Evolutionary conservation across 2,113 vertebrate genomes (phyloP).

Genomic region (Manacus vitellinus): DNA sequence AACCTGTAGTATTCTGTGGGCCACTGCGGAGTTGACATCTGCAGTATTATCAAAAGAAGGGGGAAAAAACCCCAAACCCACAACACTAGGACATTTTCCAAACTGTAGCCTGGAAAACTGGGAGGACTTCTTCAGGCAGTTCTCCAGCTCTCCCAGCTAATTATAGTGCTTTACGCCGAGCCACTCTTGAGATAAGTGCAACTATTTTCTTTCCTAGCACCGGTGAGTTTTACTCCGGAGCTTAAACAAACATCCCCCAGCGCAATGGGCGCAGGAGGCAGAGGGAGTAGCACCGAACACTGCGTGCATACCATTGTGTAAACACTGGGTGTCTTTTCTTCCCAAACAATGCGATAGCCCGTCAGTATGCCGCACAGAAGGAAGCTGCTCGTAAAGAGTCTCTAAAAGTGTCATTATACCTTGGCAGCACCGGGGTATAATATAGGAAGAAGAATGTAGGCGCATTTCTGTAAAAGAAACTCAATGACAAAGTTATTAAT

Average conservation of each 20-base stretch:
- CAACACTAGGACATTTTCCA: background rate
- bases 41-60: background rate
- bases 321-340: slow-evolving; percentile 9
- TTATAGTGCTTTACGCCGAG: slow-evolving; percentile 33
- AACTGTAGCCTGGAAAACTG: background rate
- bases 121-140: background rate
- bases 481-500: slow-evolving; percentile 59
- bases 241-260: background rate
- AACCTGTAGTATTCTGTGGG: slow-evolving; percentile 26
- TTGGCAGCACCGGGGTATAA: background rate
- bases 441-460: background rate
- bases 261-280: background rate
- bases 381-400: slow-evolving; percentile 65
- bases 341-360: slow-evolving; percentile 39
- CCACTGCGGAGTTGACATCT: background rate
- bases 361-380: slow-evolving; percentile 25
- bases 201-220: background rate
- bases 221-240: background rate
- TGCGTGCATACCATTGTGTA: background rate
- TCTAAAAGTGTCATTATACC: background rate
- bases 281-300: background rate
- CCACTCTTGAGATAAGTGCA: slow-evolving; percentile 42
- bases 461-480: slow-evolving; percentile 15
- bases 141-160: slow-evolving; percentile 7
- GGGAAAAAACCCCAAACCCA: background rate